Conservation (phyloP, 2,797 vertebrate genomes). For the Labroides dimidiatus region DNA sequence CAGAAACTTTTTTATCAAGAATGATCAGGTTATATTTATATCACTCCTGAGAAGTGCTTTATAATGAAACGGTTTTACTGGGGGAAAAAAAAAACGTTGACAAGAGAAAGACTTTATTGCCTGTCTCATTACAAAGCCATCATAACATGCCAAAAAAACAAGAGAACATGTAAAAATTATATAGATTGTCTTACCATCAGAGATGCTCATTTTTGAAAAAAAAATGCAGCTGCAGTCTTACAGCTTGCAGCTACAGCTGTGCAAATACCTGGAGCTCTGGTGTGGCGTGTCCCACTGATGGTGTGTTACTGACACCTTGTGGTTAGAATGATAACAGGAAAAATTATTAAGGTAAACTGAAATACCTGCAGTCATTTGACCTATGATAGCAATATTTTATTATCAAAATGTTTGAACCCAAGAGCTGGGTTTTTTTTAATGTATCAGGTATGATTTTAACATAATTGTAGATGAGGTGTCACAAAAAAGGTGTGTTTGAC, state of each 20-base stretch:
- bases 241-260: constrained; percentile 16
- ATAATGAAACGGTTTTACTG: constrained; percentile 32
- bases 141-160: constrained; percentile 33
- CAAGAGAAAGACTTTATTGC: constrained; percentile 36
- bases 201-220: background rate
- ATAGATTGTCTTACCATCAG: constrained; percentile 21
- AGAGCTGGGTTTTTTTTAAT: background rate
- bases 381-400: background rate
- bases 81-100: background rate
- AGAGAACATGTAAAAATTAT: constrained; percentile 39
- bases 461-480: background rate
- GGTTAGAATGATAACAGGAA: constrained; percentile 38
- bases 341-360: constrained; percentile 11
- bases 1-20: constrained; percentile 19
- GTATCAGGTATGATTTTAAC: constrained; percentile 1
- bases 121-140: background rate
- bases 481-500: background rate
- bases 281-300: background rate
- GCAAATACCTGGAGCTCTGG: background rate
- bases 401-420: no score
- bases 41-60: constrained; percentile 49
- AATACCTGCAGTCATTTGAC: background rate
- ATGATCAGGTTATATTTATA: constrained; percentile 30
- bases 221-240: background rate
- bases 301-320: constrained; percentile 72